phyloP scores from a whole-genome alignment of 2,113 vertebrate genomes.

The Hemiscyllium ocellatum region DNA sequence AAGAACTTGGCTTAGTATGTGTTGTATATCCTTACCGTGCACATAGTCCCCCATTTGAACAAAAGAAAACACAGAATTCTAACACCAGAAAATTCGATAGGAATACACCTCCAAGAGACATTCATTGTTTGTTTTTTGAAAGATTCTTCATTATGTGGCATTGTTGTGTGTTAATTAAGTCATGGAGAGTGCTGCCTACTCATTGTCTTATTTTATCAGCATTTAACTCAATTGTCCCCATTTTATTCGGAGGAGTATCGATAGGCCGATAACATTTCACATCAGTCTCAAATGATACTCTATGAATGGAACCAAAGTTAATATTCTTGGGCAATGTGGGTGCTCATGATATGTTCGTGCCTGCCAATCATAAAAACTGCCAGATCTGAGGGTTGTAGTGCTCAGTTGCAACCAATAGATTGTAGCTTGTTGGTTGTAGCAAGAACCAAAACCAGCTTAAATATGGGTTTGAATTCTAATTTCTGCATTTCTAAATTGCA shows the following conservation, averaged over 20 bases:
- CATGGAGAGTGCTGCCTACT: too few relatives aligned
- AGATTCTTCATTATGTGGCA: background rate
- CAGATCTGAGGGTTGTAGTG: background rate
- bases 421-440: background rate
- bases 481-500: slow-evolving; percentile 13
- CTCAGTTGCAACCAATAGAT: background rate
- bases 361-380: background rate
- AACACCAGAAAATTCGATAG: background rate
- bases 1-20: background rate
- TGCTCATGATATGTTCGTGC: background rate
- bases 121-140: background rate
- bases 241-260: background rate
- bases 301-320: background rate
- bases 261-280: background rate
- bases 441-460: slow-evolving; percentile 21
- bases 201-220: background rate
- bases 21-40: background rate
- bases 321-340: background rate
- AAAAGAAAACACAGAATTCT: background rate
- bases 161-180: background rate
- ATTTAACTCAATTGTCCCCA: background rate
- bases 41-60: background rate
- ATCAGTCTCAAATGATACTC: background rate
- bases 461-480: slow-evolving; percentile 23
- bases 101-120: background rate